Base-by-base conservation (phyloP, 1,140 invertebrate species). In the Sarcophaga peregrina region DNA sequence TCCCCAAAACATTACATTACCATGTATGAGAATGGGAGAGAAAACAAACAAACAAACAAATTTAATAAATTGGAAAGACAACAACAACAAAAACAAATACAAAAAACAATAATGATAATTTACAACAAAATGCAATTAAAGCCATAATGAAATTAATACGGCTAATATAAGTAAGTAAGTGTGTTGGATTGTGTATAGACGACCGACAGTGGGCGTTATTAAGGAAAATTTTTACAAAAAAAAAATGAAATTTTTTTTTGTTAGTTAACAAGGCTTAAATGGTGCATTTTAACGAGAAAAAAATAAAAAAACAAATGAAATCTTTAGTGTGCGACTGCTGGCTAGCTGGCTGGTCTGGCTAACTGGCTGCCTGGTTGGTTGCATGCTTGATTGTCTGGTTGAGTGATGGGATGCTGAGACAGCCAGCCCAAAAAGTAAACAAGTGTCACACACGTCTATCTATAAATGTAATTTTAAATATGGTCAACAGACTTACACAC, bases 81-180 rank as follows among this genome's bases (percentile, higher is more conserved):
- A 37, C 25, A 37, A 37, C 25, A 37, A 37, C 25, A 37, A 37
- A 1, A 37, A 37, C 25, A 37, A 37, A 37, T 2, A 37, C 25
- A 37, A 37, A 20, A 68, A 68, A 68, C 54, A 68, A 7, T 20
- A 68, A 20, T 37, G 25, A 37, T 68, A 78, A 78, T 78, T 50
- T 20, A 52, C 75, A 78, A 50, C 75, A 78, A 25, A 78, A 78
- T 78, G 47, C 75, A 78, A 78, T 78, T 50, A 78, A 78, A 50
- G 75, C 15, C 47, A 50, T 50, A 52, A 52, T 78, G 75, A 78
- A 78, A 78, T 78, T 78, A 52, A 78, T 78, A 78, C 45, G 72
- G 8, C 11, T 74, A 74, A 74, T 74, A 74, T 74, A 74, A 5
- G 11, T 58, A 58, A 3, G n/a, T 58, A 9, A 9, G 54, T 9